Evolutionary conservation across 2,113 vertebrate genomes (phyloP).

Genomic region (Eubucco bourcierii): DNA sequence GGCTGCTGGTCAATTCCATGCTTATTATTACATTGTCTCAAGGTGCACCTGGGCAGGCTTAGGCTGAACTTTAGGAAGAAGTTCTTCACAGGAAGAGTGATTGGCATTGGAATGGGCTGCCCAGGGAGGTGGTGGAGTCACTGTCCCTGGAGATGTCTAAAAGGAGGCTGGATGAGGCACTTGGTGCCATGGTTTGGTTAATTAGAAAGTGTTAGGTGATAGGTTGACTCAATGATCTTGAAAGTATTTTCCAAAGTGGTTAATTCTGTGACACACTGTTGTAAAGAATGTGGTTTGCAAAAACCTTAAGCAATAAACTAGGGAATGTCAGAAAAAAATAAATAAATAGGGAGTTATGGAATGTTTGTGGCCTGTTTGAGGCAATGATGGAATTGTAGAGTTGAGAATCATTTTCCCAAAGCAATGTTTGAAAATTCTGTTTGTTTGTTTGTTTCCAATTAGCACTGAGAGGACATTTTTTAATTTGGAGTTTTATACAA

Average conservation of each 20-base stretch:
- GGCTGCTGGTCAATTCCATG: not conserved
- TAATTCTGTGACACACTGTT: not conserved
- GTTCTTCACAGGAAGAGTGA: too few relatives aligned
- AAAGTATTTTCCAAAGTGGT: too few relatives aligned
- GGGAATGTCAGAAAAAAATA: not conserved
- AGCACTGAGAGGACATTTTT: not conserved
- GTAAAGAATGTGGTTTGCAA: not conserved
- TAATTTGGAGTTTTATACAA: not conserved
- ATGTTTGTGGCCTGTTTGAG: not conserved
- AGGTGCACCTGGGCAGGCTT: too few relatives aligned
- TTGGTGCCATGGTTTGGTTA: too few relatives aligned
- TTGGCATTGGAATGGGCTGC: too few relatives aligned
- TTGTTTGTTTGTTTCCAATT: not conserved
- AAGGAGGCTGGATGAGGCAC: too few relatives aligned
- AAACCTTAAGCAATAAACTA: not conserved
- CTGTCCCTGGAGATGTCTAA: too few relatives aligned
- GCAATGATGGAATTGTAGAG: not conserved
- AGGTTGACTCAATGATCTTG: too few relatives aligned
- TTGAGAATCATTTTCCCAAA: not conserved
- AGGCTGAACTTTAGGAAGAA: too few relatives aligned
- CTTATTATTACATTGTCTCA: too few relatives aligned
- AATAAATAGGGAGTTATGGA: not conserved
- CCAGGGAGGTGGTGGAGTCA: too few relatives aligned
- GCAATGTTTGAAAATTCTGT: not conserved
- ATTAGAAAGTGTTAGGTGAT: too few relatives aligned